A percentile compares a stretch with the other conserved stretches of the same genome.
phyloP scores from a whole-genome alignment of 2,888 invertebrate genomes.

The Xestoiulus laeticollis region DNA sequence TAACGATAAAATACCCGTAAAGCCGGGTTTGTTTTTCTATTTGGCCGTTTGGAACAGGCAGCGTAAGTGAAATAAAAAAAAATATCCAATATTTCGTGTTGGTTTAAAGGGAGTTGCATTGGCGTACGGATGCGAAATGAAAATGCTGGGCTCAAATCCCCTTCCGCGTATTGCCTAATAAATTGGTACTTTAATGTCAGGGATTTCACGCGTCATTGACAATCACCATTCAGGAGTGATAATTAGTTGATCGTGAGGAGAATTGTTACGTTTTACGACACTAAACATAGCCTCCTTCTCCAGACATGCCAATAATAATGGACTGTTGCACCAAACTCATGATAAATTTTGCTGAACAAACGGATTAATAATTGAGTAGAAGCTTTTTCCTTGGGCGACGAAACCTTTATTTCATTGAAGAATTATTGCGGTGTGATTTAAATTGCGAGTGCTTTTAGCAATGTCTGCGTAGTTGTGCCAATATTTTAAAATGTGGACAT shows the following conservation, averaged over 20 bases:
- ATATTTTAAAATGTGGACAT: too few relatives aligned
- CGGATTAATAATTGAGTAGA: too few relatives aligned
- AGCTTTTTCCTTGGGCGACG: too few relatives aligned
- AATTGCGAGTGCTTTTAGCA: too few relatives aligned
- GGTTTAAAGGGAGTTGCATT: background rate
- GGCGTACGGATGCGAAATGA: background rate
- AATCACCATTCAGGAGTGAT: background rate
- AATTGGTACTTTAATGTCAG: slow-evolving; percentile 6
- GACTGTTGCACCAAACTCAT: too few relatives aligned
- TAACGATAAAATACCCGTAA: slow-evolving; percentile 23
- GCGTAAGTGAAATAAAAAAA: background rate
- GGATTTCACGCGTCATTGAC: slow-evolving; percentile 13
- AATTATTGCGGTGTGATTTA: too few relatives aligned
- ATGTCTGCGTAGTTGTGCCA: too few relatives aligned
- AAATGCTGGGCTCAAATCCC: background rate
- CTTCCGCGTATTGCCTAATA: slow-evolving; percentile 2
- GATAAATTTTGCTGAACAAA: too few relatives aligned
- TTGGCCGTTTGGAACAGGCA: background rate
- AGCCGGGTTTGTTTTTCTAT: background rate
- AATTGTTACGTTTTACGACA: background rate
- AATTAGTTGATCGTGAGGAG: background rate
- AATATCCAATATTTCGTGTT: slow-evolving; percentile 6
- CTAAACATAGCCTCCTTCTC: background rate
- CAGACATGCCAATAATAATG: background rate
- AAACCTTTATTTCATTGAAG: too few relatives aligned